Conservation (phyloP, 2,888 invertebrate species). For the Ditula angustiorana region DNA sequence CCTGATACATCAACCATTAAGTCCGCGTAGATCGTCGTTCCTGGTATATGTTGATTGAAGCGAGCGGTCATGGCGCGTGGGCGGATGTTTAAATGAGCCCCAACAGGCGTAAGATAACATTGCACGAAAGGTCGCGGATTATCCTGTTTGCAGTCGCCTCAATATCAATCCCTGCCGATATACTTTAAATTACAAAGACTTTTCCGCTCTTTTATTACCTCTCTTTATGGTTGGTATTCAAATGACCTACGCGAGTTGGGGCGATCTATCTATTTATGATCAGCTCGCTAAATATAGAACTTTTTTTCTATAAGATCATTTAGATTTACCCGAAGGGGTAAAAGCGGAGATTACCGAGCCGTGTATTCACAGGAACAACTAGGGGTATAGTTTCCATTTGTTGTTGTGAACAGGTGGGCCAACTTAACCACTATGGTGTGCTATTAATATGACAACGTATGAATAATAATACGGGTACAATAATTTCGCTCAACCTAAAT, state of each 20-base stretch:
- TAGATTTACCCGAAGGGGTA: not conserved
- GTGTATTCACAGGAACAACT: not conserved
- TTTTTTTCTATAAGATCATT: not conserved
- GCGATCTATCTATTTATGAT: too few relatives aligned
- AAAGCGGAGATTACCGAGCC: not conserved
- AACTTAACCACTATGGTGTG: not conserved
- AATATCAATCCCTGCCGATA: not conserved
- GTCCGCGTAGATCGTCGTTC: constrained; percentile 2
- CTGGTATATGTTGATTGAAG: constrained; percentile 29
- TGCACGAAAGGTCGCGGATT: constrained; percentile 24
- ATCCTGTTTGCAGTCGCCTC: not conserved
- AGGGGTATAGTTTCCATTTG: not conserved
- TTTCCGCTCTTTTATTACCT: not conserved
- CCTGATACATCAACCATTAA: not conserved
- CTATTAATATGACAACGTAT: not conserved
- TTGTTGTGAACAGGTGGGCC: not conserved
- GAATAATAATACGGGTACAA: not conserved
- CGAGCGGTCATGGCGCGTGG: constrained; percentile 13
- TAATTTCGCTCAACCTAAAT: not conserved
- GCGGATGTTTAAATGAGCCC: constrained; percentile 12
- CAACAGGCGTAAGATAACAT: constrained; percentile 15
- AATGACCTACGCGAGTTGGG: too few relatives aligned
- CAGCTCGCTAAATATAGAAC: not conserved
- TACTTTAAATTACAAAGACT: not conserved
- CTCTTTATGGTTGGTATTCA: not conserved